phyloP scores from a whole-genome alignment of 64 coral and sea anemone species.

The Anthopleura sola region DNA sequence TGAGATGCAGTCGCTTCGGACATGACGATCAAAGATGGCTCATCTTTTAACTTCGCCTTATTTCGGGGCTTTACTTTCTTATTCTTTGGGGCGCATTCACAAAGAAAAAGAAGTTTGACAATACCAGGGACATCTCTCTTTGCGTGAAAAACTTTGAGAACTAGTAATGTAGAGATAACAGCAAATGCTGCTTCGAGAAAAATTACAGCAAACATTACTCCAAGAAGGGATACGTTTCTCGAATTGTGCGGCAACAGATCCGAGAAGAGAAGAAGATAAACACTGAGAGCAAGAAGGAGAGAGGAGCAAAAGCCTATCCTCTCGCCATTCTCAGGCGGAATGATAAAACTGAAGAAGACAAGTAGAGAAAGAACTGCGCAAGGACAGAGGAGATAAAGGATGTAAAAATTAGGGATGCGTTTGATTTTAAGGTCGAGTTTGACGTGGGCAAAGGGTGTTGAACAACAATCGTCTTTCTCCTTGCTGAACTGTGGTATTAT shows the following conservation, averaged over 20 bases:
- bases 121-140: not conserved
- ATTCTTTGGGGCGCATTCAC: not conserved
- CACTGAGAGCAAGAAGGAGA: conserved; percentile 56
- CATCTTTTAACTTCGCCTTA: not conserved
- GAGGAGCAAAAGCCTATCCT: conserved; percentile 56
- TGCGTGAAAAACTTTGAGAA: conserved; percentile 1
- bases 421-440: not conserved
- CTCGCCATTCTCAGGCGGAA: conserved; percentile 74
- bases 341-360: conserved; percentile 46
- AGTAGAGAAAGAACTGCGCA: conserved; percentile 33
- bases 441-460: not conserved
- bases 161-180: not conserved
- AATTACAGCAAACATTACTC: not conserved
- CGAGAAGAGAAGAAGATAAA: conserved; percentile 46
- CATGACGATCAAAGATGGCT: not conserved
- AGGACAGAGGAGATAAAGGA: conserved; percentile 39
- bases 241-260: conserved; percentile 38
- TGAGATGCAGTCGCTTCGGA: not conserved
- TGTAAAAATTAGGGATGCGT: conserved; percentile 1
- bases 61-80: not conserved
- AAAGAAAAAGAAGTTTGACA: not conserved
- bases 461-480: not conserved
- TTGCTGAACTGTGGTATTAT: not conserved
- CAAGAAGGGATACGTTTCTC: not conserved
- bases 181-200: not conserved